A percentile compares a stretch with the other conserved stretches of the same genome.
Evolutionary conservation across 2,888 invertebrate genomes (phyloP).

Genomic region (Drosophila algonquin): DNA sequence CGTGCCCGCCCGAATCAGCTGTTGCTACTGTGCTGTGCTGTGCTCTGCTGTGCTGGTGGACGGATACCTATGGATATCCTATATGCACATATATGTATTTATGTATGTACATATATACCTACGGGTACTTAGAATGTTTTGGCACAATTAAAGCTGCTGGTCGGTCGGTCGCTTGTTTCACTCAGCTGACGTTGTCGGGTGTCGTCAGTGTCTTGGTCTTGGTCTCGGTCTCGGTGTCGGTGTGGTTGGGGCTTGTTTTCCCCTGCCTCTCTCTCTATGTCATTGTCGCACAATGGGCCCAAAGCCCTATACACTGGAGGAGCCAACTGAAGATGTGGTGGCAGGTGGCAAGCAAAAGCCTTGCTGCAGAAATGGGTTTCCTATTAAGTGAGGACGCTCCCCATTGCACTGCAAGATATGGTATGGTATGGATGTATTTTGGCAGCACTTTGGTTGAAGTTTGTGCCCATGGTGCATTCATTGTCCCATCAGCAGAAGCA

Average conservation of each 20-base stretch:
- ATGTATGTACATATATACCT: constrained; percentile 42
- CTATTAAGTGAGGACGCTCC: too few species aligned
- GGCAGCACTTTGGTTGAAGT: not conserved
- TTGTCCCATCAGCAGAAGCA: constrained; percentile 35
- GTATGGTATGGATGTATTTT: too few species aligned
- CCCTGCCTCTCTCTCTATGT: not conserved
- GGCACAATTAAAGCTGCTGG: constrained; percentile 74
- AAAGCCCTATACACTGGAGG: not conserved
- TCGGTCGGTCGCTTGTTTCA: constrained; percentile 32
- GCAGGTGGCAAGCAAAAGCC: too few species aligned
- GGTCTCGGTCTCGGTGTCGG: constrained; percentile 17
- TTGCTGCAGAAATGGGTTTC: too few species aligned
- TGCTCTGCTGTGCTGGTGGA: constrained; percentile 1
- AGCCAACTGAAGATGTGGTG: not conserved
- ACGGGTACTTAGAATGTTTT: constrained; percentile 73
- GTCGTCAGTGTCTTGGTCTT: constrained; percentile 41
- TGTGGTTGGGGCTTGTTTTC: not conserved
- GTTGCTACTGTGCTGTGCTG: constrained; percentile 58
- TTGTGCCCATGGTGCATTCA: constrained; percentile 38
- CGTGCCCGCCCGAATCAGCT: constrained; percentile 42
- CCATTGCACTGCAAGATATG: too few species aligned
- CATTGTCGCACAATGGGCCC: not conserved
- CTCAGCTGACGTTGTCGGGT: constrained; percentile 48
- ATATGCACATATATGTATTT: not conserved
- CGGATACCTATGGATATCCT: not conserved